Base-by-base conservation (phyloP, 2,113 vertebrate genomes). In the Panthera tigris region DNA sequence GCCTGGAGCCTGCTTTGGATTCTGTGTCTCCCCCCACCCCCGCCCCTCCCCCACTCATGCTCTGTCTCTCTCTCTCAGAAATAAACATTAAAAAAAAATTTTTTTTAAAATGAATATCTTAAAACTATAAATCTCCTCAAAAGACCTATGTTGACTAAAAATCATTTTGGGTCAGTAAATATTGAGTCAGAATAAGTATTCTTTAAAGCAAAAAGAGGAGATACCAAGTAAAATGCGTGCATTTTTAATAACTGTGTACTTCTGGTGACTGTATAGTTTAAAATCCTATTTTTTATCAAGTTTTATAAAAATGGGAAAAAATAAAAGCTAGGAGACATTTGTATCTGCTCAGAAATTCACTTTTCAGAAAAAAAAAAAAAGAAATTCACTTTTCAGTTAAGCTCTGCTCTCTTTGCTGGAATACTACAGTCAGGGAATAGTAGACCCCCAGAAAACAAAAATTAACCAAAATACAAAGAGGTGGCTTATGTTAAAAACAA, bases 311-410 rank as follows among this genome's bases (percentile, higher is more conserved):
- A 61, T 25, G 57, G 21, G 23, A 61, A 61, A 61, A 61, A 61
- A 61, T 61, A 61, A 61, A 89, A 93, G 18, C 78, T 15, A 39
- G 31, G 90, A 95, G 69, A 73, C 41, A 68, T 66, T 63, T 27
- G 5, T 21, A 69, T 84, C 80, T 90, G 13, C 55, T 88, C 65
- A 33, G 39, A 90, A 96, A 91, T 36, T 85, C 18, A 96, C 29
- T 66, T 89, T 76, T 94, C 27, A 92, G 41, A 5, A 57, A 61
- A 61, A 61, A 29, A 57, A 63, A 39, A 29, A 65, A 65, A 29
- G 36, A 91, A 97, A 92, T 50, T 83, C 21, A 96, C 23, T 69
- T 88, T 79, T 95, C 45, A 93, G 41, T 79, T 86, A 92, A 66
- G 50, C 14, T 86, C 66, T 41, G 63, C 5, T 41, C 33, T 90